Evolutionary conservation across 2,888 invertebrate genomes (phyloP), one percentile per base, ranked within the genome.

Genomic region (Chrysotoxum bicinctum): DNA sequence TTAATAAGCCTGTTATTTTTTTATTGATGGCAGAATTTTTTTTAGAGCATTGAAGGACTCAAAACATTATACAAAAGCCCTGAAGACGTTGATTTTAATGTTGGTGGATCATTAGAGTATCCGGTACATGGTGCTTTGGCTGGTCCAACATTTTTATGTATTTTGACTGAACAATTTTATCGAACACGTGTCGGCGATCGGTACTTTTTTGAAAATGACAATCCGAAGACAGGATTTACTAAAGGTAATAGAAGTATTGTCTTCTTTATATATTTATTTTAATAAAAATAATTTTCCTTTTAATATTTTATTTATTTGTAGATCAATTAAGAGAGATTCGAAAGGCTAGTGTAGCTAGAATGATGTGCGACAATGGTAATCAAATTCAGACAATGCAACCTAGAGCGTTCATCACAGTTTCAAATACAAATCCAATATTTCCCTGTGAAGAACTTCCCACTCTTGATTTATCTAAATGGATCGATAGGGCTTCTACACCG

Each of bases 121-220:
- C 95, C 95, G 76, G 95, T 97, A 0, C 94, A 94, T 0, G 97
- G 96, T 0, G 95, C 97, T 0, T 93, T 96, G 62, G 94, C 96
- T 0, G 98, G 98, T 0, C 98, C 98, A 1, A 97, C 98, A 0
- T 97, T 96, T 93, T 93, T 97, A 3, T 98, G 98, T 90, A 95
- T 98, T 87, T 92, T 98, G 6, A 95, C 96, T 0, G 96, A 96
- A 90, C 98, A 98, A 92, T 98, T 98, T 93, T 96, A 95, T 90
- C 94, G 96, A 87, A 96, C 97, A 0, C 94, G 97, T 88, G 95
- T 94, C 9, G 97, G 97, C 0, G 98, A 98, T 92, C 93, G 98
- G 81, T 97, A 94, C 92, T 98, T 97, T 94, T 98, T 94, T 89
- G 97, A 96, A 91, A 94, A 95, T 88, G 94, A 94, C 4, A 93